These are phyloP conservation scores for Tortricodes alternella DNA, from an alignment of 2,888 invertebrate species.

Conservation along the genomic window DNA sequence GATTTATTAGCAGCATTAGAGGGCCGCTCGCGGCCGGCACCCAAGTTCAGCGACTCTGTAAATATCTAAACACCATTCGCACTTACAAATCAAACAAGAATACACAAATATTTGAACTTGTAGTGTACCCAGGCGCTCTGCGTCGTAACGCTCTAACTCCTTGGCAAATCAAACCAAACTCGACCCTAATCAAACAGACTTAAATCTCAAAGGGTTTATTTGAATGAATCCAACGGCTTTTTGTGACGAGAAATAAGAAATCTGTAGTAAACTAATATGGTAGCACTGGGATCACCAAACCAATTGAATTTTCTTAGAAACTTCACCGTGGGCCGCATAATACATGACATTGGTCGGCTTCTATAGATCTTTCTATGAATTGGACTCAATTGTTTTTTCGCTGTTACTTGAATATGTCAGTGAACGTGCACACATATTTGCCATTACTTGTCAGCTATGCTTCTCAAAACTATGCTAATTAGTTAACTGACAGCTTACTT, in stretches of 20 bases:
- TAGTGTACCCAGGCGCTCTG: conserved; percentile 41
- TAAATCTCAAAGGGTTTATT: conserved; percentile 49
- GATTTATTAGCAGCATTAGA: conserved; percentile 72
- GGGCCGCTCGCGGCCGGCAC: conserved; percentile 56
- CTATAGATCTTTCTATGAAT: conserved; percentile 37
- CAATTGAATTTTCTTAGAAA: conserved; percentile 72
- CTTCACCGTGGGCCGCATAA: conserved; percentile 48
- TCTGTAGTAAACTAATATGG: conserved; percentile 71
- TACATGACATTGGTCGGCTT: conserved; percentile 36
- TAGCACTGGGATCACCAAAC: conserved; percentile 65
- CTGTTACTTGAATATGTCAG: conserved; percentile 17
- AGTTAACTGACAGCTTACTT: conserved; percentile 1
- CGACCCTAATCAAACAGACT: conserved; percentile 47
- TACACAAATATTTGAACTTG: conserved; percentile 77
- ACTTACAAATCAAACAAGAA: conserved; percentile 80
- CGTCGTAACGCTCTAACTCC: conserved; percentile 55
- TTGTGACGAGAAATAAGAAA: conserved; percentile 49
- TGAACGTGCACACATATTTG: background rate
- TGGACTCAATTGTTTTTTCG: conserved; percentile 20
- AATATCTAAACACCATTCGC: conserved; percentile 81
- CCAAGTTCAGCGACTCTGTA: conserved; percentile 74
- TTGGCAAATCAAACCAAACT: conserved; percentile 52
- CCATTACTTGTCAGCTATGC: background rate
- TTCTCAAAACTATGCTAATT: background rate
- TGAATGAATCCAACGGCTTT: conserved; percentile 44